Percentiles rank a stretch among this genome's conserved stretches.
Evolutionary conservation across 92 coral and sea anemone species (phyloP).

Genomic region (Heliopora coerulea): DNA sequence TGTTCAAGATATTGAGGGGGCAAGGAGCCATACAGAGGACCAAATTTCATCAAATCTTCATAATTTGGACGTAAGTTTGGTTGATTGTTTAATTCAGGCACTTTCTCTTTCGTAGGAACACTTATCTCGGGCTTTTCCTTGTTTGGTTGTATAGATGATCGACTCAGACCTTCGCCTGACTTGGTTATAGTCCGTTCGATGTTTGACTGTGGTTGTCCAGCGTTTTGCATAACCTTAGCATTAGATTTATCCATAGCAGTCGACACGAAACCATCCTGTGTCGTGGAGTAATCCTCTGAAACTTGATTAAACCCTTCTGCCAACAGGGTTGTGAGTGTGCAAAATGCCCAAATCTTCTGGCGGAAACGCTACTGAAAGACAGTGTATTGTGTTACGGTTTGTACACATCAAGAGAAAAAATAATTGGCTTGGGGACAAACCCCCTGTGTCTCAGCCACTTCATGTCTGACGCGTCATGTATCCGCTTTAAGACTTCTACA

Average conservation of each 20-base stretch:
- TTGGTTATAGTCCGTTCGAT: not conserved
- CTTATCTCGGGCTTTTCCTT: conserved; percentile 23
- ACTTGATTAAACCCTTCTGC: not conserved
- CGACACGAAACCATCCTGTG: conserved; percentile 23
- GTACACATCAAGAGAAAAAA: conserved; percentile 7
- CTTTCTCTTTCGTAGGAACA: conserved; percentile 18
- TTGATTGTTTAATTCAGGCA: conserved; percentile 6
- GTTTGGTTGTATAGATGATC: not conserved
- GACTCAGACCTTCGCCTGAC: conserved; percentile 12
- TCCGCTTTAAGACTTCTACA: not conserved
- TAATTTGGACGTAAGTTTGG: not conserved
- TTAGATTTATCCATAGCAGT: conserved; percentile 20
- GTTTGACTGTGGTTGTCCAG: not conserved
- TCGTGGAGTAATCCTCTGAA: not conserved
- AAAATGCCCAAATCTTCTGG: conserved; percentile 13
- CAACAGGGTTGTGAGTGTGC: conserved; percentile 33
- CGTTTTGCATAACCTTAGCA: not conserved
- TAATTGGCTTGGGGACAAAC: conserved; percentile 32
- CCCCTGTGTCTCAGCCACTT: conserved; percentile 20
- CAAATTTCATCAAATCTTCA: conserved; percentile 27
- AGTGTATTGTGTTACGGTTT: conserved; percentile 22
- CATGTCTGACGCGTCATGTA: conserved; percentile 14
- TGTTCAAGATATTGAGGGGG: conserved; percentile 30
- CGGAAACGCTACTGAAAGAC: conserved; percentile 25
- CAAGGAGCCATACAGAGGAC: conserved; percentile 5